These are phyloP conservation scores for Harpalus rufipes DNA, from an alignment of 2,888 invertebrate species.

Conservation along the genomic window DNA sequence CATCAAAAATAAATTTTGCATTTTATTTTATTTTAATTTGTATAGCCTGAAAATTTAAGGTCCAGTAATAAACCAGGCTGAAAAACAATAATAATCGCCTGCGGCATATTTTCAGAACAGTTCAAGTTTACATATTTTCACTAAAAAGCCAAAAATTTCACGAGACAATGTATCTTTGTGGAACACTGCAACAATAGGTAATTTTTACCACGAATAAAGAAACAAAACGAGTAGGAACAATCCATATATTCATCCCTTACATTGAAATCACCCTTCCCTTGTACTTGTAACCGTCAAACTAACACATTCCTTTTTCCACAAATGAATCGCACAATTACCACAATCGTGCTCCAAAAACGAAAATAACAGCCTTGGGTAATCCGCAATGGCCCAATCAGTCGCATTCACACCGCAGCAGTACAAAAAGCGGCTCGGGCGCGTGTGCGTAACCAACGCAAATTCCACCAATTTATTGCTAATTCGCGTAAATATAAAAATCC, in stretches of 20 bases:
- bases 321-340: constrained; percentile 35
- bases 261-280: constrained; percentile 4
- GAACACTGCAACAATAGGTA: neutral
- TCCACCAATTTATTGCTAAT: constrained; percentile 77
- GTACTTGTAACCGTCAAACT: neutral
- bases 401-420: constrained; percentile 35
- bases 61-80: no score
- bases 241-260: neutral
- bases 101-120: no score
- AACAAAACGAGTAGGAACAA: neutral
- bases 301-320: constrained; percentile 23
- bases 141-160: no score
- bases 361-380: constrained; percentile 46
- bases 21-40: no score
- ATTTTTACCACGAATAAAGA: neutral
- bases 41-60: no score
- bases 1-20: no score
- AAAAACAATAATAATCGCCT: no score
- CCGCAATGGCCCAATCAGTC: constrained; percentile 52
- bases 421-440: constrained; percentile 45
- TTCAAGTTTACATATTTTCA: no score
- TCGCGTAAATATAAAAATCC: constrained; percentile 76
- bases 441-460: constrained; percentile 71
- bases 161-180: neutral
- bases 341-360: constrained; percentile 27